phyloP scores from a whole-genome alignment of 2,113 vertebrate species.

The Conger conger region DNA sequence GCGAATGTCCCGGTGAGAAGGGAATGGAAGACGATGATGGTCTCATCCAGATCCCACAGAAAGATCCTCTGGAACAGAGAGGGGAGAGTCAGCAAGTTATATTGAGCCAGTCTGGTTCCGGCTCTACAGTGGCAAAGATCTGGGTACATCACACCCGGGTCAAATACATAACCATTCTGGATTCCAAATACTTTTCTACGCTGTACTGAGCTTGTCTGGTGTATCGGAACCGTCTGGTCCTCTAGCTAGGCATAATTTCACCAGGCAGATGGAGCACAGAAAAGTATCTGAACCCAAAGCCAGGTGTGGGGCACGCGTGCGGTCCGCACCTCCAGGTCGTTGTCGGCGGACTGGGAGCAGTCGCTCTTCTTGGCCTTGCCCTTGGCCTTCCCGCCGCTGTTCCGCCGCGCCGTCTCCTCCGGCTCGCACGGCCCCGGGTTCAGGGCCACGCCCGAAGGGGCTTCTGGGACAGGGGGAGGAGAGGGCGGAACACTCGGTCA shows the following conservation, averaged over 20 bases:
- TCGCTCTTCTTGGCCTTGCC: constrained; percentile 89
- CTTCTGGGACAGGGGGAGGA: constrained; percentile 44
- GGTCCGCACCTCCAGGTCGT: constrained; percentile 82
- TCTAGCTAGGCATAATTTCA: too few relatives aligned
- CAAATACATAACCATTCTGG: too few relatives aligned
- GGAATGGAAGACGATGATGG: constrained; percentile 98
- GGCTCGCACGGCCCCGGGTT: constrained; percentile 77
- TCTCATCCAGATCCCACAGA: constrained; percentile 97
- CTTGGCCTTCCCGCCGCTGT: constrained; percentile 84
- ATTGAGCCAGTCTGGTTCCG: not conserved
- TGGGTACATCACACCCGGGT: too few relatives aligned
- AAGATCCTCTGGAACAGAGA: constrained; percentile 80
- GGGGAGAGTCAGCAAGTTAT: not conserved
- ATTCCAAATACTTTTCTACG: too few relatives aligned
- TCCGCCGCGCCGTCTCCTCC: constrained; percentile 85
- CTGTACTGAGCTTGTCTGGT: too few relatives aligned
- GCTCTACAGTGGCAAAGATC: not conserved
- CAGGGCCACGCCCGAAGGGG: constrained; percentile 52
- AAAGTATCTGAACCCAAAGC: too few relatives aligned
- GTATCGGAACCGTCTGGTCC: too few relatives aligned
- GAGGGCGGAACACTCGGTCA: not conserved
- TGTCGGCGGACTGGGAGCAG: constrained; percentile 76
- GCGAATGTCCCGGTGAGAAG: constrained; percentile 96
- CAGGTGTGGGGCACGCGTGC: not conserved
- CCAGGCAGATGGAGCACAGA: too few relatives aligned